Evolutionary conservation across 2,888 invertebrate genomes (phyloP).

Genomic region (Boloria selene): DNA sequence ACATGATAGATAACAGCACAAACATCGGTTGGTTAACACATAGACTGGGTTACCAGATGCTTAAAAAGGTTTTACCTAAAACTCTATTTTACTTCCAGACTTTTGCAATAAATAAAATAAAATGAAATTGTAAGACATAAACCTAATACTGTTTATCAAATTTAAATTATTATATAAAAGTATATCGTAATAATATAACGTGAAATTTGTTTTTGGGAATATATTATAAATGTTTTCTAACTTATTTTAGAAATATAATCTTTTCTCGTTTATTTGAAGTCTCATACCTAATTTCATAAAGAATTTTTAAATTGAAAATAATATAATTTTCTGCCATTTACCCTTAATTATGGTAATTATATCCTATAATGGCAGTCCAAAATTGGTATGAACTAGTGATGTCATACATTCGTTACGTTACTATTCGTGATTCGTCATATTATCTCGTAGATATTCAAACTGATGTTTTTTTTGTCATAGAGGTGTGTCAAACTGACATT

Average conservation of each 20-base stretch:
- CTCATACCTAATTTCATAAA: too few species aligned
- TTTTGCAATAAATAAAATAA: neutral
- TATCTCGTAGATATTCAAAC: conserved; percentile 35
- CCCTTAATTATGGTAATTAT: neutral
- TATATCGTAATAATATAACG: too few species aligned
- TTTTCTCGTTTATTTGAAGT: too few species aligned
- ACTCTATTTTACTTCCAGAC: neutral
- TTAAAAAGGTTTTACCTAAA: neutral
- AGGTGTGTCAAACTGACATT: conserved; percentile 20
- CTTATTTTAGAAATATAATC: too few species aligned
- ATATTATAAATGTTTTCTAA: too few species aligned
- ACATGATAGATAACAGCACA: conserved; percentile 75
- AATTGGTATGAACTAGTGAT: conserved; percentile 64
- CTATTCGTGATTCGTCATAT: conserved; percentile 39
- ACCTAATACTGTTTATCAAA: too few species aligned
- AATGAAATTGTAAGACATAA: too few species aligned
- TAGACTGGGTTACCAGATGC: conserved; percentile 7
- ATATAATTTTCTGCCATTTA: neutral
- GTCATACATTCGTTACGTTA: conserved; percentile 41
- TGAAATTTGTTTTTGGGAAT: too few species aligned
- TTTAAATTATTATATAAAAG: too few species aligned
- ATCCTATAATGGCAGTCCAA: neutral
- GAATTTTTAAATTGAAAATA: too few species aligned
- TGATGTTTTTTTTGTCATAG: conserved; percentile 34
- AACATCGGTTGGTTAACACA: conserved; percentile 59